Conservation (phyloP, 2,113 vertebrate species). For the Myotis brandtii region DNA sequence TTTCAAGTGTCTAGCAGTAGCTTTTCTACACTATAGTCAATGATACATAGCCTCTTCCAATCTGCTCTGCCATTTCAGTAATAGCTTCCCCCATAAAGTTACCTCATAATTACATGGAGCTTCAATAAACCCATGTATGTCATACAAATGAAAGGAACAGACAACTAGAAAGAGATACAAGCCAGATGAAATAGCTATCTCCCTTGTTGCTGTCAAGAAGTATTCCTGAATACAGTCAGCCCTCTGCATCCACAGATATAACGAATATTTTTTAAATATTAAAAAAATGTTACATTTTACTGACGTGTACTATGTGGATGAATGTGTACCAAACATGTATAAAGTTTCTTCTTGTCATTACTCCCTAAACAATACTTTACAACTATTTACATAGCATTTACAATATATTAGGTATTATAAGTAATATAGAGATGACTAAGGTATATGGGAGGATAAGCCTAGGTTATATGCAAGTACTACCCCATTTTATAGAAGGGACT, state of each 20-base stretch:
- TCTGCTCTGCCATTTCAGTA: neutral
- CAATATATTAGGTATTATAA: neutral
- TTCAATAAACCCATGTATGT: neutral
- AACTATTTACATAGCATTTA: neutral
- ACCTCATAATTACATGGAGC: neutral
- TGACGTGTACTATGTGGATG: neutral
- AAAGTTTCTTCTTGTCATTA: neutral
- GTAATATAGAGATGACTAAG: neutral
- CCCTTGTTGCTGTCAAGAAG: neutral
- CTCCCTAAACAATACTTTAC: neutral
- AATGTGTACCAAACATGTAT: neutral
- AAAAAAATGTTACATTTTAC: neutral
- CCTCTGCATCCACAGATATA: neutral
- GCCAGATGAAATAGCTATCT: neutral
- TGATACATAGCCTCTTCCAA: neutral
- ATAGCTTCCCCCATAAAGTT: neutral
- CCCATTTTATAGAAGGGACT: neutral
- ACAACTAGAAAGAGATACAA: neutral
- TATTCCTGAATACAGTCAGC: neutral
- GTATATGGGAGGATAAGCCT: neutral
- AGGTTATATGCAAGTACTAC: neutral
- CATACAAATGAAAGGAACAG: neutral
- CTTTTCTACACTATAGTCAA: neutral
- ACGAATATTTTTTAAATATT: neutral
- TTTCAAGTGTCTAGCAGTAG: neutral